These are phyloP conservation scores for Atethmia centrago DNA, from an alignment of 2,888 invertebrate species.

Conservation along the genomic window DNA sequence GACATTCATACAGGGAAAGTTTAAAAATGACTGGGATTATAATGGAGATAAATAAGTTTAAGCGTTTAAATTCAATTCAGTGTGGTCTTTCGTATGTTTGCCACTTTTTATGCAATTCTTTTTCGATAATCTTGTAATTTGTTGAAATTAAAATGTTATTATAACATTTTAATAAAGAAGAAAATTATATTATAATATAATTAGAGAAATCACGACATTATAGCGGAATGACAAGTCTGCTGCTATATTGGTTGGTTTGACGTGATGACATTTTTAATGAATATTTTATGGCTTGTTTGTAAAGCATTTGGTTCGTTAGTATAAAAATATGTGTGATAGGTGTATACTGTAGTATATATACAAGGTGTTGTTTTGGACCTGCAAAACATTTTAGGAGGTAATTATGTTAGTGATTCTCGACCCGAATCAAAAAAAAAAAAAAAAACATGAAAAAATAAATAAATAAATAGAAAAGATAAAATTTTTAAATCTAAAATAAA, in stretches of 20 bases:
- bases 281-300: neutral
- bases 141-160: neutral
- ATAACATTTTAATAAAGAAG: neutral
- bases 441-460: too few relatives aligned
- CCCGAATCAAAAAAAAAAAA: too few relatives aligned
- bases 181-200: too few relatives aligned
- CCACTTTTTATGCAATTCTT: conserved; percentile 18
- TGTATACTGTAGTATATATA: conserved; percentile 24
- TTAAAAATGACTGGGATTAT: conserved; percentile 15
- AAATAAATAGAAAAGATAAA: too few relatives aligned
- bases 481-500: too few relatives aligned
- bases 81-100: conserved; percentile 1
- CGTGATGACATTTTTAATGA: neutral
- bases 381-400: too few relatives aligned
- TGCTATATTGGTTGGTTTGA: neutral
- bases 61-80: conserved; percentile 19
- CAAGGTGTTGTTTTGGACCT: too few relatives aligned
- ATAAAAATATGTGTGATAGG: conserved; percentile 1
- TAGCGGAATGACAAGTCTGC: neutral
- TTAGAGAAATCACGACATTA: neutral
- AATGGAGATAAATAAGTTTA: neutral
- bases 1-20: conserved; percentile 42
- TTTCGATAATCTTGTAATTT: neutral
- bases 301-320: neutral
- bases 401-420: too few relatives aligned